Evolutionary conservation across 2,888 invertebrate genomes (phyloP).

Genomic region (Tachystola acroxantha): DNA sequence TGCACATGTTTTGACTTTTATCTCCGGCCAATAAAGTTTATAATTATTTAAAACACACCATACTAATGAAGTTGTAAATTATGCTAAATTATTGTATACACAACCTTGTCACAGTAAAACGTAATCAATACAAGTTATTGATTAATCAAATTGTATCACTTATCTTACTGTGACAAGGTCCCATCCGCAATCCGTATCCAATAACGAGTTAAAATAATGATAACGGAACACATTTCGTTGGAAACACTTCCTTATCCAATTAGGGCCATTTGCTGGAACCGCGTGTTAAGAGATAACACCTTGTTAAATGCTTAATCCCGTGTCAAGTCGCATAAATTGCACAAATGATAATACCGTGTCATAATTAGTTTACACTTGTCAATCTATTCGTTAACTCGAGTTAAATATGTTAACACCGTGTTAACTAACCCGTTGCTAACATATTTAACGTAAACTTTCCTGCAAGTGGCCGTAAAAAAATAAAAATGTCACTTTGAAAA

Average conservation of each 20-base stretch:
- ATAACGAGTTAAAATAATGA: neutral
- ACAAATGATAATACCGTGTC: too few species aligned
- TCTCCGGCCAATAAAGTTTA: neutral
- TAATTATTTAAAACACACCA: neutral
- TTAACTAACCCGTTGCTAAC: too few species aligned
- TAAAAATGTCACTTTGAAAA: constrained; percentile 6
- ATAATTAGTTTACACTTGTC: too few species aligned
- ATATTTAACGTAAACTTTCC: too few species aligned
- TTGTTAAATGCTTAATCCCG: too few species aligned
- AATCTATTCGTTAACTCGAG: too few species aligned
- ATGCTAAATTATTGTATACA: neutral
- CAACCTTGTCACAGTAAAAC: constrained; percentile 8
- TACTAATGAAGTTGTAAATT: neutral
- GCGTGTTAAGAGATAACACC: too few species aligned
- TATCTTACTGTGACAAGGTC: constrained; percentile 11
- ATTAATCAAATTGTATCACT: neutral
- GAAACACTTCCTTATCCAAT: constrained; percentile 4
- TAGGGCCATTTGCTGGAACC: too few species aligned
- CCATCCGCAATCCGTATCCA: constrained; percentile 6
- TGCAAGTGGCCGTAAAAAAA: constrained; percentile 4
- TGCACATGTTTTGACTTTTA: neutral
- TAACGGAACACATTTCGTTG: constrained; percentile 10
- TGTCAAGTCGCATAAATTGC: too few species aligned
- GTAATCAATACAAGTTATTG: neutral
- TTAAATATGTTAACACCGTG: too few species aligned